Base-by-base conservation (phyloP, 2,797 vertebrate genomes). In the Clamator glandarius region DNA sequence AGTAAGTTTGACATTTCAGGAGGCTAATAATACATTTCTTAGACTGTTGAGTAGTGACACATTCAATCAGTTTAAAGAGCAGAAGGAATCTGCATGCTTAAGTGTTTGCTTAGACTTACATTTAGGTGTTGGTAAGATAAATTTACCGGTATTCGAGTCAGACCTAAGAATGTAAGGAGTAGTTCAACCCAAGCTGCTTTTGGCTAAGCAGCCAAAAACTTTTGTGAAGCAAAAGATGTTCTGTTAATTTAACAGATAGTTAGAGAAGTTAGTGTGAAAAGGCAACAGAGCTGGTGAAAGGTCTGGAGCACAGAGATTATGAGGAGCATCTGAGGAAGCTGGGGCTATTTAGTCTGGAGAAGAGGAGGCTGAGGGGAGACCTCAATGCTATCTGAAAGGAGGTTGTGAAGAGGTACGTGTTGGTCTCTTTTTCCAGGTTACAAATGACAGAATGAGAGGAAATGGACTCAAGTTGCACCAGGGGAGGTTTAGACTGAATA, bases 11-110 rank as follows among this genome's bases (percentile, higher is more conserved):
- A 55, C 50, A 15, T 96, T 93, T 92, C 86, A 84, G 79, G 89
- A 75, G 25, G 44, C 91, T 96, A 93, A 76, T 68, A 95, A 90
- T 89, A 54, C 23, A 66, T 70, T 96, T 91, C 69, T 61, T 82
- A 77, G 28, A 48, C 80, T 89, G 64, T 89, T 20, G 48, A 90
- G 42, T 76, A 96, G 91, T 87, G 63, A 80, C 12, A 87, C 74
- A 73, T 82, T 70, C 55, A 31, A 36, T 52, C 28, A 55, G 42
- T 63, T 66, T 66, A 75, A 86, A 92, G 54, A 86, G 74, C 17
- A 87, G 83, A 87, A 84, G n/a, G 36, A 33, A 57, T 3, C 46
- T 44, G n/a, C 19, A 62, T 29, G 13, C 48, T 78, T 39, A 35
- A 54, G 48, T 57, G 15, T 64, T 82, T 64, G 31, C 36, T 87